Base-by-base conservation (phyloP, 2,888 invertebrate species). In the Drosophila helvetica region DNA sequence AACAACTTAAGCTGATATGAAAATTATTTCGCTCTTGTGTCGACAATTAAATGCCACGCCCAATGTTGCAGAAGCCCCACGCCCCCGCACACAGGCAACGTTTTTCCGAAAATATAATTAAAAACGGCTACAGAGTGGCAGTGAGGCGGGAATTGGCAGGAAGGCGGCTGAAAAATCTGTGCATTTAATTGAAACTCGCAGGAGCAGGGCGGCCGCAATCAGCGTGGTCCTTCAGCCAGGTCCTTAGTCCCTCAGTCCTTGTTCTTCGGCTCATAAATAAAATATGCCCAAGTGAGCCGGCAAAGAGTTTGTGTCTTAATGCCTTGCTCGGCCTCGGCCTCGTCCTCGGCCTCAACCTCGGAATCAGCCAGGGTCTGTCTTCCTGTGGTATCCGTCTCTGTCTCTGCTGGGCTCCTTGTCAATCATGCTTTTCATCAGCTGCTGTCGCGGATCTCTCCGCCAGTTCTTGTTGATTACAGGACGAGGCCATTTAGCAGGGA, bases 181-280 rank as follows among this genome's bases (percentile, higher is more conserved):
- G 74, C 76, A 80, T 79, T 86, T 86, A 86, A 83, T 83, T 83
- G 83, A 83, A 86, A 81, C 70, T 71, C 80, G 68, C 33, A 15
- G 33, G 33, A 33, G 33, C 38, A 6, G 38, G 15, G 38, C 17
- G 56, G 58, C 60, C 80, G 54, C 80, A 80, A 75, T 75, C 77
- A 65, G 80, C 57, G 64, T 50, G 38, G 38, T 38, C 38, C 38
- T 38, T 52, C 51, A 59, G 45, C 46, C 33, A 46, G 53, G 30
- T 57, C 45, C 61, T 47, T 57, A 25, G 30, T 45, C 57, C 53
- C 55, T 51, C 2, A 47, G 18, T 45, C 22, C 38, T 46, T 33
- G 50, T 46, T 38, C 56, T 52, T 42, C 54, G 54, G 71, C 74
- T 77, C 78, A 84, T 83, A 86, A 83, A 83, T 83, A 84, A 83